Percentiles rank a stretch among this genome's conserved stretches.
phyloP scores from a whole-genome alignment of 2,113 vertebrate genomes.

The Nothobranchius kuhntae region DNA sequence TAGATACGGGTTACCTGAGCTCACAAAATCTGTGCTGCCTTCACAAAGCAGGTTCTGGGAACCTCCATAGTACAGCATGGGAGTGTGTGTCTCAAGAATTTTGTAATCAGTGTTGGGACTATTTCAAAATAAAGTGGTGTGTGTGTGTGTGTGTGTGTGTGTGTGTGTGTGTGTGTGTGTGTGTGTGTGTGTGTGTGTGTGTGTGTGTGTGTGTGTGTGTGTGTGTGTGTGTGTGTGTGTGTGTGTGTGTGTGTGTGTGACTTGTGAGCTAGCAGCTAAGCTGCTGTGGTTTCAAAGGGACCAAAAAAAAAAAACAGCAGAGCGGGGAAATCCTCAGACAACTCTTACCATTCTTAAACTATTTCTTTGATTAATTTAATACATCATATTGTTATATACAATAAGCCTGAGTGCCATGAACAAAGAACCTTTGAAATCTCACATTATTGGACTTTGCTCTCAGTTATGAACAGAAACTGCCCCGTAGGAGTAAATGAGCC shows the following conservation, averaged over 20 bases:
- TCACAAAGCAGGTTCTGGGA: conserved; percentile 6
- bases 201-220: background rate
- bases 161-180: background rate
- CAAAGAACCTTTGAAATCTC: conserved; percentile 7
- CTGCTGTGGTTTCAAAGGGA: background rate
- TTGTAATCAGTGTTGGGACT: conserved; percentile 6
- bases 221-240: background rate
- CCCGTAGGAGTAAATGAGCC: background rate
- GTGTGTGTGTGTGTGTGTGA: background rate
- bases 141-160: background rate
- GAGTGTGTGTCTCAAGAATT: conserved; percentile 38
- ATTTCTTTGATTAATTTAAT: too few relatives aligned
- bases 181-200: background rate
- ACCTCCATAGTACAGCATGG: conserved; percentile 8
- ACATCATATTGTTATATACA: too few relatives aligned
- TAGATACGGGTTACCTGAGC: conserved; percentile 49
- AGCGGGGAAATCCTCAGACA: too few relatives aligned
- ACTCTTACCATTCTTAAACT: too few relatives aligned
- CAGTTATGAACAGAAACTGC: conserved; percentile 2
- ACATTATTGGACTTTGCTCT: conserved; percentile 16
- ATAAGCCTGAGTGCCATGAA: background rate
- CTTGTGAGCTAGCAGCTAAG: background rate
- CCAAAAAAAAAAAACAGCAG: background rate
- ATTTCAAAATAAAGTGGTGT: conserved; percentile 31
- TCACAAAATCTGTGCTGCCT: conserved; percentile 25